Conservation (phyloP, 1,140 invertebrate species). For the Manduca sexta region DNA sequence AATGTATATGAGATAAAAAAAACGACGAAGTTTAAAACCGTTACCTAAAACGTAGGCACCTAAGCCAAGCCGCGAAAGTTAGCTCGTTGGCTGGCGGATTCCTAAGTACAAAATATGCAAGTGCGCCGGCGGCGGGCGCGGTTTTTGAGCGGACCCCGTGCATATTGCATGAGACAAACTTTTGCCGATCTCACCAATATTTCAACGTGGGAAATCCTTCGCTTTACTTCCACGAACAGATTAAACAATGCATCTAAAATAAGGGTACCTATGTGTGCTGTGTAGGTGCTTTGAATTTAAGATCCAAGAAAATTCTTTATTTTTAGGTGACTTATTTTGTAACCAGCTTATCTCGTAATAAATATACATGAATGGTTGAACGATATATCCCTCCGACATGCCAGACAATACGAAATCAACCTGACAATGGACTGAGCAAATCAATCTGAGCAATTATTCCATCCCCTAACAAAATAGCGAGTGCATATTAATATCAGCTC, state of each 20-base stretch:
- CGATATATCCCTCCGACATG: no score
- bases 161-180: slow-evolving; percentile 66
- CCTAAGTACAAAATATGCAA: slow-evolving; percentile 44
- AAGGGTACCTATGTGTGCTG: no score
- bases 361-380: no score
- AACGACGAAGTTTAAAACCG: slow-evolving; percentile 1
- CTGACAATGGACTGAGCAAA: no score
- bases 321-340: no score
- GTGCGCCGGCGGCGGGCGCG: slow-evolving; percentile 25
- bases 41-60: slow-evolving; percentile 31
- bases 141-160: slow-evolving; percentile 28
- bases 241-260: no score
- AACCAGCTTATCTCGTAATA: no score
- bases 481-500: background rate
- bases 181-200: slow-evolving; percentile 63
- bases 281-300: no score
- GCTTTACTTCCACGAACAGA: slow-evolving; percentile 1
- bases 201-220: slow-evolving; percentile 54
- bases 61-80: slow-evolving; percentile 38
- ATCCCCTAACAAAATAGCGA: background rate
- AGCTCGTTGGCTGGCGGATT: slow-evolving; percentile 35
- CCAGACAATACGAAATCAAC: no score
- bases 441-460: no score
- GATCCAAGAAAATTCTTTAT: no score
- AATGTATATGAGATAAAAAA: no score